Percentiles rank a stretch among this genome's conserved stretches.
phyloP scores from a whole-genome alignment of 1,140 invertebrate genomes.

The Diorhabda elongata region DNA sequence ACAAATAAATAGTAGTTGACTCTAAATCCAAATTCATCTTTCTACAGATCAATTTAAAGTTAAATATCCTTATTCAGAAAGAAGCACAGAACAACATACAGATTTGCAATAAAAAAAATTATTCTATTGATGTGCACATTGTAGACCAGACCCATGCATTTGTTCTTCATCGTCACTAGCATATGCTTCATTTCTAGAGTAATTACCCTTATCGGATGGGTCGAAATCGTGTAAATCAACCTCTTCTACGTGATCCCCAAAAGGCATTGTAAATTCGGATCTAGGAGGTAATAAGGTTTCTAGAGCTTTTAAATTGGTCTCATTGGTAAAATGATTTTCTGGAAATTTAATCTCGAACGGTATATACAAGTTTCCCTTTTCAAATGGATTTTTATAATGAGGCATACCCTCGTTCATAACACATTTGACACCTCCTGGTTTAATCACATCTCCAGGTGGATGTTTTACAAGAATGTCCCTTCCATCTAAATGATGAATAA shows the following conservation, averaged over 20 bases:
- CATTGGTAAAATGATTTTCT: conserved; percentile 69
- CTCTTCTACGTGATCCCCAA: conserved; percentile 75
- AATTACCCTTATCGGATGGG: conserved; percentile 49
- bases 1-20: background rate
- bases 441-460: conserved; percentile 69
- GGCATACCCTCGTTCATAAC: conserved; percentile 90
- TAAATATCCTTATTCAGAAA: conserved; percentile 45
- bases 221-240: conserved; percentile 76
- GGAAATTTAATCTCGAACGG: conserved; percentile 85
- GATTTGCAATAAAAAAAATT: conserved; percentile 25
- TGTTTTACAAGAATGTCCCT: conserved; percentile 70
- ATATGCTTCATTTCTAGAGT: conserved; percentile 59
- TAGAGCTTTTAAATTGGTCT: conserved; percentile 63
- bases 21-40: conserved; percentile 8
- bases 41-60: conserved; percentile 11
- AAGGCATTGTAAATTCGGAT: conserved; percentile 61
- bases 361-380: conserved; percentile 83
- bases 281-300: conserved; percentile 68
- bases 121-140: conserved; percentile 64
- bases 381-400: conserved; percentile 71
- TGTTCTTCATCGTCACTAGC: conserved; percentile 64
- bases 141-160: conserved; percentile 57
- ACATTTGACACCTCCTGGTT: conserved; percentile 75
- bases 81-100: conserved; percentile 40
- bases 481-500: conserved; percentile 81